These are phyloP conservation scores for Symphodus melops DNA, from an alignment of 2,113 vertebrate species.

Conservation along the genomic window DNA sequence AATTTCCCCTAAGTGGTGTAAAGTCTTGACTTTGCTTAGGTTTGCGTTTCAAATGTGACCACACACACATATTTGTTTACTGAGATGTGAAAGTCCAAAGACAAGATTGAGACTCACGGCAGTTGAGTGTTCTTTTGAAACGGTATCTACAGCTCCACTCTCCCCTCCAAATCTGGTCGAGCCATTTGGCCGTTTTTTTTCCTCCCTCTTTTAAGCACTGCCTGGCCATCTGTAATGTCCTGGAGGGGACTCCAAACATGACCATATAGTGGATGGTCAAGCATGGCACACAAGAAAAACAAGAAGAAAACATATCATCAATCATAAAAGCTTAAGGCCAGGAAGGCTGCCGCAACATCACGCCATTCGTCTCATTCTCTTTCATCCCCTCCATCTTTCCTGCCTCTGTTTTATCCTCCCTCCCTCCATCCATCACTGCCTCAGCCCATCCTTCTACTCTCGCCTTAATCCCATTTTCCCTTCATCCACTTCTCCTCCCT, in stretches of 20 bases:
- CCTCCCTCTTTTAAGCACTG: background rate
- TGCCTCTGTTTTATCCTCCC: constrained; percentile 11
- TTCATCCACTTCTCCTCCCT: constrained; percentile 1
- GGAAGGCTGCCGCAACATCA: constrained; percentile 40
- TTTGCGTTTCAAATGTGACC: constrained; percentile 39
- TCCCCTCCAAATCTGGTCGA: background rate
- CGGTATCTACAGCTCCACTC: background rate
- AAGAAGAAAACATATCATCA: constrained; percentile 59
- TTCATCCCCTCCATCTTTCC: constrained; percentile 40
- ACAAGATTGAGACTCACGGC: background rate
- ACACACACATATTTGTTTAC: constrained; percentile 12
- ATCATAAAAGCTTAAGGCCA: constrained; percentile 60
- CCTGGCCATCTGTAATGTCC: constrained; percentile 21
- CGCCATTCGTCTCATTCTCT: constrained; percentile 43
- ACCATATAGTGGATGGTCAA: constrained; percentile 25
- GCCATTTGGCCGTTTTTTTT: background rate
- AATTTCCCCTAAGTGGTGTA: constrained; percentile 63
- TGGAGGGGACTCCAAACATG: constrained; percentile 34
- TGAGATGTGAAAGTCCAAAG: background rate
- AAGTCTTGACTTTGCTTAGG: constrained; percentile 54
- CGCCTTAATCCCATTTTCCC: constrained; percentile 38
- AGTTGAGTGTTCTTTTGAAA: background rate
- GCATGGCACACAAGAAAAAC: constrained; percentile 10
- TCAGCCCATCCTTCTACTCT: constrained; percentile 24
- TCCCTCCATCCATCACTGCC: constrained; percentile 24